Base-by-base conservation (phyloP, 2,888 invertebrate genomes). In the Cerastis rubricosa region DNA sequence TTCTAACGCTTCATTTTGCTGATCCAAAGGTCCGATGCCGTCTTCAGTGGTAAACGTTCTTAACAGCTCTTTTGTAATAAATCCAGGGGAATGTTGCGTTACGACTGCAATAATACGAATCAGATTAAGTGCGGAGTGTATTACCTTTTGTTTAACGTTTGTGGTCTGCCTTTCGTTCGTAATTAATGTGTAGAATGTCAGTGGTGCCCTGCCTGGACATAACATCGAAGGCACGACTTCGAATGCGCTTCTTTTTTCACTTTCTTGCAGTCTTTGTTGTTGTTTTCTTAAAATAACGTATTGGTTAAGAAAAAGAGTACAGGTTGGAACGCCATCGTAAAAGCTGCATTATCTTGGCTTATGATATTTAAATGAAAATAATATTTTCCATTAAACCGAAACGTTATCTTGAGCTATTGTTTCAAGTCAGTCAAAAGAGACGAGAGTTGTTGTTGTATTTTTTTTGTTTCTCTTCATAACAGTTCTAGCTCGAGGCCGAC, bases 51-150 rank as follows among this genome's bases (percentile, higher is more conserved):
- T 90, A 91, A 93, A 91, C 87, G 90, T 91, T 93, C 92, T 93
- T 94, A 94, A 94, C 94, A 94, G 93, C 94, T 93, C 92, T 93
- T 93, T 94, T 93, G 95, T 93, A 96, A 95, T 96, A 96, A 96
- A 96, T 96, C 94, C 91, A 85, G 85, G 84, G 88, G 94, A 94
- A 94, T 93, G 93, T 92, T 94, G 92, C 93, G 93, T 94, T 95
- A 92, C 91, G 90, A 93, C 91, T 93, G 93, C 94, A 94, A 95
- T 95, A 95, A 94, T 94, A 94, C 89, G 89, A 93, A 96, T 96
- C 95, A 94, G 96, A 96, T 96, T 94, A 93, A 93, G 86, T 87
- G 88, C 88, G 90, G 92, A 89, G 90, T 91, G 90, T 92, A 94
- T 93, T 95, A 91, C 93, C 93, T 94, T 93, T 93, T 93, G 94